Conservation (phyloP, 2,888 invertebrate species). For the Drosophila prolongata region DNA sequence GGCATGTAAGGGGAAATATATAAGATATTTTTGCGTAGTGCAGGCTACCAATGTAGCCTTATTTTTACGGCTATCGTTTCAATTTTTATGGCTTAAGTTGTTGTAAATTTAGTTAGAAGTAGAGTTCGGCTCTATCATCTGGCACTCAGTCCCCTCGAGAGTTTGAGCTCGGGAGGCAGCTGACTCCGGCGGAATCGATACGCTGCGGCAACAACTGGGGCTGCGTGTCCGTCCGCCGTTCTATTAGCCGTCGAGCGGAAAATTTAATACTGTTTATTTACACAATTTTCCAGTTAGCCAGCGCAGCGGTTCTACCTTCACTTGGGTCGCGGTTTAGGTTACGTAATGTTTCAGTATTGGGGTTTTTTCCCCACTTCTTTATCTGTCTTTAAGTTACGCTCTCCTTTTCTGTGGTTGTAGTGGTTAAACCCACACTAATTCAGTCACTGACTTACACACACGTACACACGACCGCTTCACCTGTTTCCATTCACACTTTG, state of each 20-base stretch:
- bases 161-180: conserved; percentile 7
- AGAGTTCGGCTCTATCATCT: conserved; percentile 43
- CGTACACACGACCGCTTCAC: conserved; percentile 13
- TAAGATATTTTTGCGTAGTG: conserved; percentile 9
- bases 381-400: conserved; percentile 12
- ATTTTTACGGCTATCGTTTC: conserved; percentile 67
- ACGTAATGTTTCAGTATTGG: conserved; percentile 56
- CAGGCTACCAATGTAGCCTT: conserved; percentile 33
- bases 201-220: conserved; percentile 40
- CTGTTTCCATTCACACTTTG: conserved; percentile 63
- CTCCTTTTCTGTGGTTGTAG: conserved; percentile 5
- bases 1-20: too few species aligned
- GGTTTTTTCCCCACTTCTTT: conserved; percentile 43
- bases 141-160: conserved; percentile 12
- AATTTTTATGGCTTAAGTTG: conserved; percentile 73
- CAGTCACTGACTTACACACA: conserved; percentile 3
- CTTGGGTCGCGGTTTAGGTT: conserved; percentile 44
- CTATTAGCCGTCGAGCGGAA: conserved; percentile 64
- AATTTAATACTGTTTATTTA: conserved; percentile 72
- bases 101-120: conserved; percentile 58
- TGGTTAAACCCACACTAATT: conserved; percentile 28
- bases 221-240: conserved; percentile 62
- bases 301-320: conserved; percentile 5
- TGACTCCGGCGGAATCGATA: conserved; percentile 63
- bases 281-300: conserved; percentile 55